Evolutionary conservation across 1,140 invertebrate genomes (phyloP).

Genomic region (Drosophila carrolli): DNA sequence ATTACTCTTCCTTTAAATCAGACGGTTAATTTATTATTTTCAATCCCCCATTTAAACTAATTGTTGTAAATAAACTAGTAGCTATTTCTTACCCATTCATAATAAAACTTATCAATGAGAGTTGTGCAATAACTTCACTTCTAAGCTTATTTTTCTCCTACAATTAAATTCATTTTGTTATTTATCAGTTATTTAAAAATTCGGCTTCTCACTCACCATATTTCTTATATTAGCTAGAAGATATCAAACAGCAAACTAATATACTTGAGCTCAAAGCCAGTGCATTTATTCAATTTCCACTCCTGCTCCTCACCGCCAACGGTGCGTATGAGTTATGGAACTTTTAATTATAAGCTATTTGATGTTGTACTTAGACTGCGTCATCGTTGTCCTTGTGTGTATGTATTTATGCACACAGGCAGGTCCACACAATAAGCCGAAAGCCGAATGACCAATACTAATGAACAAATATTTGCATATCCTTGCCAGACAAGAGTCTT

Average conservation of each 20-base stretch:
- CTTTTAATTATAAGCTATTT: constrained; percentile 65
- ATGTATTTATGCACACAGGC: constrained; percentile 12
- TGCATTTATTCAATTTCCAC: constrained; percentile 27
- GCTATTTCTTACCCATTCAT: too few relatives aligned
- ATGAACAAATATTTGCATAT: constrained; percentile 62
- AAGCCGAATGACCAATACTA: constrained; percentile 59
- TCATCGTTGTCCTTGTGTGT: constrained; percentile 46
- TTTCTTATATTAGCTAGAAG: background rate
- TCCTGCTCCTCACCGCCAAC: constrained; percentile 15
- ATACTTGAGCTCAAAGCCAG: constrained; percentile 8
- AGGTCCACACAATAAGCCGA: constrained; percentile 47
- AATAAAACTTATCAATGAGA: too few relatives aligned
- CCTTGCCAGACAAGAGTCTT: constrained; percentile 43
- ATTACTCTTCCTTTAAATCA: too few relatives aligned
- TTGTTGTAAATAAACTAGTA: too few relatives aligned
- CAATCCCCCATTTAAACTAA: too few relatives aligned
- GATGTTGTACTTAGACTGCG: constrained; percentile 59
- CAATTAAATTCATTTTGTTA: background rate
- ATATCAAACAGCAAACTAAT: background rate
- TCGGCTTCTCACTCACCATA: background rate
- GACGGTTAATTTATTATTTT: too few relatives aligned
- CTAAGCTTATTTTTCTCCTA: background rate
- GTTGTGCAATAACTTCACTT: background rate
- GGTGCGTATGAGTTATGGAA: constrained; percentile 52
- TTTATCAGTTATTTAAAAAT: background rate